A percentile compares a stretch with the other conserved stretches of the same genome.
These are phyloP conservation scores for Cochlearius cochlearius DNA, from an alignment of 2,113 vertebrate species.

Conservation along the genomic window DNA sequence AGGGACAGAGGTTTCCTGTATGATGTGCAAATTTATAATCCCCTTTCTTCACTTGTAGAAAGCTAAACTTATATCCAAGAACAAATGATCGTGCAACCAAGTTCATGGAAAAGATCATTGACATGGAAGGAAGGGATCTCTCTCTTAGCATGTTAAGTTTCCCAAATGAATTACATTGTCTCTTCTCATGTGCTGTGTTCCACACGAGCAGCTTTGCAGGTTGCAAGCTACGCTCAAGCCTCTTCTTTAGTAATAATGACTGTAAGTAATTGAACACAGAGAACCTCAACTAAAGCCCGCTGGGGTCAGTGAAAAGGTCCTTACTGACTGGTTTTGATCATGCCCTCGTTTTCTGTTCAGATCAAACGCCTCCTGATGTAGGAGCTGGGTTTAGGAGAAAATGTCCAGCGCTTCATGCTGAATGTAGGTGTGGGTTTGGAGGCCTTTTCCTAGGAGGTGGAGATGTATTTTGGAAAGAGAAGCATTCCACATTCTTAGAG, in stretches of 20 bases:
- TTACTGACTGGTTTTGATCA: background rate
- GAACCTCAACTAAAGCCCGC: background rate
- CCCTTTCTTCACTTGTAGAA: background rate
- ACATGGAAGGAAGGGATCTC: background rate
- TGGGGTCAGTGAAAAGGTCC: background rate
- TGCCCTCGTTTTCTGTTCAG: background rate
- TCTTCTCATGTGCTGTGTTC: background rate
- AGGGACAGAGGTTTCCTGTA: background rate
- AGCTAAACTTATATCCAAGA: background rate
- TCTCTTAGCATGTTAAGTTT: background rate
- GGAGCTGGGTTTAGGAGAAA: background rate
- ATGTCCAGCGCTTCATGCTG: background rate
- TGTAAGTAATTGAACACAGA: background rate
- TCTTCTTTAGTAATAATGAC: background rate
- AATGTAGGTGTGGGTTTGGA: background rate
- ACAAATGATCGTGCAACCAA: background rate
- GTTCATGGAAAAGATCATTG: background rate
- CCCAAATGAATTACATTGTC: background rate
- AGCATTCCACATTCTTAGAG: background rate
- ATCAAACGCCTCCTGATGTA: background rate
- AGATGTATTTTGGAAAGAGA: background rate
- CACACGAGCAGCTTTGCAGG: background rate
- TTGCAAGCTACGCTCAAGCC: background rate
- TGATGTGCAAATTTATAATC: background rate
- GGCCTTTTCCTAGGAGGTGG: background rate